Evolutionary conservation across 2,113 vertebrate genomes (phyloP), one percentile per base, ranked within the genome.

Genomic region (Quiscalus mexicanus): DNA sequence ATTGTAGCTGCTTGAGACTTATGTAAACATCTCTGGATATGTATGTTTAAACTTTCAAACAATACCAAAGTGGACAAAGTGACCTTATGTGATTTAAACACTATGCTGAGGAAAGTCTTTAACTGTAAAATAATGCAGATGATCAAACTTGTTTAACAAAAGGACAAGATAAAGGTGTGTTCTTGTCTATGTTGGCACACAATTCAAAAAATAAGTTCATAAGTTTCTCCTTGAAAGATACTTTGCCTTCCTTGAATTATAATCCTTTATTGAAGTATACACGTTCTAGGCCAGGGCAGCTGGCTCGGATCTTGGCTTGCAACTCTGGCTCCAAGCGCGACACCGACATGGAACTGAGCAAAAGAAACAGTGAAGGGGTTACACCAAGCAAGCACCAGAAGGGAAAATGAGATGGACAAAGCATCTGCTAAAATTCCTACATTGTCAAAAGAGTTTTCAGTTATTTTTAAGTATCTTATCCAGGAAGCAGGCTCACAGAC

Each of bases 251-350:
- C 42, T 77, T 45, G 31, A 75, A 59, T 97, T 94, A 99, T 96
- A 99, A 98, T 87, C 99, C 99, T 98, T 99, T 99, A 98, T 99
- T 99, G 96, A 99, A 99, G 97, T 99, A 99, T 39, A 99, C 99
- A 11, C 95, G 97, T 92, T 97, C 98, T 95, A 99, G 93, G 44
- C 98, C 98, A 10, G 98, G 99, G 84, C 92, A 91, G 97, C n/a
- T 98, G 65, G 98, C 98, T 64, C n/a, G 98, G 96, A 99, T 99
- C 97, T 97, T 98, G 97, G 98, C 98, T 98, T 99, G 99, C 89
- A 99, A 96, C 93, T 99, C 99, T 2, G 98, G 98, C 95, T 99
- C 99, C 98, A 99, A 89, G 89, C 97, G 97, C 13, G 98, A 98
- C 95, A 99, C 98, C 28, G 99, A 97, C 98, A 99, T 99, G 31